Base-by-base conservation (phyloP, 1,140 invertebrate genomes). In the Ceratitis capitata region DNA sequence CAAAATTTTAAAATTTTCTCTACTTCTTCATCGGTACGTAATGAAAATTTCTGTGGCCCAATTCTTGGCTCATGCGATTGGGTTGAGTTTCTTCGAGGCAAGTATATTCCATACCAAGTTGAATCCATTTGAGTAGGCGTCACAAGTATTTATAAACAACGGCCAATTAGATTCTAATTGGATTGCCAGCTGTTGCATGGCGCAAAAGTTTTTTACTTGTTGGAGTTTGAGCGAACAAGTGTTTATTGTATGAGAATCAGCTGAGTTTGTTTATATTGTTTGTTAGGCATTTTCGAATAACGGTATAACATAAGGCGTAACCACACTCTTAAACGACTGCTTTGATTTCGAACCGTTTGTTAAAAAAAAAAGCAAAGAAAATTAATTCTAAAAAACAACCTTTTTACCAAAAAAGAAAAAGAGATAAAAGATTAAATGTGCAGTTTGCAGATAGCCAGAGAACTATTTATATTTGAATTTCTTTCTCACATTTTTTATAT, bases 11-110 rank as follows among this genome's bases (percentile, higher is more conserved):
- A 23, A 23, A 78, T 45, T 78, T 78, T 78, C 69, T 78, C 45
- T 9, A 78, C 64, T 78, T 78, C 69, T 78, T 78, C 69, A 78
- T 19, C 45, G 45, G 39, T 78, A 23, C 69, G 69, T 45, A 78
- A 78, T 78, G 19, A 78, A 78, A 78, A 78, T 78, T 78, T 78
- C 69, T 78, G 42, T 78, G 69, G 69, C 69, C 69, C 69, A 78
- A 78, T 45, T 26, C 69, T 78, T 78, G 69, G 69, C 69, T 78
- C 69, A 78, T 78, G 19, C 39, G 69, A 78, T 78, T 19, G 39
- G 69, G 42, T 78, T 23, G 35, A 78, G 69, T 78, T 78, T 78
- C 69, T 78, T 78, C 39, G 69, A 47, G 42, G 69, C 69, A 78
- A 78, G 69, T 78, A 78, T 9, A 78, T 78, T 78, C 69, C 69